Percentiles rank a stretch among this genome's conserved stretches.
Conservation (phyloP, 2,113 vertebrate species). For the Phycodurus eques region DNA sequence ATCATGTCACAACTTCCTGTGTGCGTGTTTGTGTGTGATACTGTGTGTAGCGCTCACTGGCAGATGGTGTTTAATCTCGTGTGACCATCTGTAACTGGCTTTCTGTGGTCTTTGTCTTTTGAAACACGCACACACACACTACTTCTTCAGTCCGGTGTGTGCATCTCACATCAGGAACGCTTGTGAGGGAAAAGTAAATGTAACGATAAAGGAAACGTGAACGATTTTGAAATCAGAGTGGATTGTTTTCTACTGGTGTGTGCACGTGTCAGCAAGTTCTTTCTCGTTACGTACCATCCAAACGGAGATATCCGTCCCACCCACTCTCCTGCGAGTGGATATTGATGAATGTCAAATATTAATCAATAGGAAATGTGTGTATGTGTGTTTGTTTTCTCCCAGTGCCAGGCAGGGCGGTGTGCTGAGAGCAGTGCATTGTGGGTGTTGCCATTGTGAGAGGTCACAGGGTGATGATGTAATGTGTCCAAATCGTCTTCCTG, state of each 20-base stretch:
- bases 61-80: constrained; percentile 7
- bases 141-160: neutral
- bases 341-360: neutral
- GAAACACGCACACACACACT: neutral
- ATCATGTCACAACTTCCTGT: constrained; percentile 11
- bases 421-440: constrained; percentile 7
- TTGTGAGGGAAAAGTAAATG: neutral
- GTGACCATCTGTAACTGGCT: constrained; percentile 4
- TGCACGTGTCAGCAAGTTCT: too few species aligned
- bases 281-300: too few species aligned
- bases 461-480: constrained; percentile 11
- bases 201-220: too few species aligned
- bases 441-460: constrained; percentile 6
- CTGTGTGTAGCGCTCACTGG: neutral
- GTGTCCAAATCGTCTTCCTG: neutral
- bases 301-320: neutral
- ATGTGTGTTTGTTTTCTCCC: neutral
- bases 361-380: neutral
- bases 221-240: too few species aligned
- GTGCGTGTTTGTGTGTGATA: neutral
- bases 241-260: neutral
- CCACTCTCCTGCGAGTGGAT: neutral
- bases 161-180: neutral
- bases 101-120: constrained; percentile 2
- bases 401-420: neutral